These are phyloP conservation scores for Beroe forskalii DNA, from an alignment of 37 sponge, comb jelly and placozoan genomes.

Conservation along the genomic window DNA sequence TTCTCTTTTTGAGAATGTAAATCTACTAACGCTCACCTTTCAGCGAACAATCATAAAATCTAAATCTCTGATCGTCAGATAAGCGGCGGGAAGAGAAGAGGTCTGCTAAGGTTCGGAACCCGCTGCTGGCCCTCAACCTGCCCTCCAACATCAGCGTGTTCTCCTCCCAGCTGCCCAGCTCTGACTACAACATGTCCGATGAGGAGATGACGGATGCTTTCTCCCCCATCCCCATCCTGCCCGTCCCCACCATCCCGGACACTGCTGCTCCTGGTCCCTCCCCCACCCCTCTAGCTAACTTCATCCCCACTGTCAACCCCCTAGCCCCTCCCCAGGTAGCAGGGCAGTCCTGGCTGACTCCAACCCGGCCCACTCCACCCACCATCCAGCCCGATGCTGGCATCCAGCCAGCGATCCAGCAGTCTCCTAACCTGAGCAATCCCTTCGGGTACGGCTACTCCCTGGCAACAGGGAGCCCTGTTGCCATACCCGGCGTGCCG, in stretches of 20 bases:
- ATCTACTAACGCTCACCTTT: too few relatives aligned
- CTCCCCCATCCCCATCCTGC: slow-evolving; percentile 49
- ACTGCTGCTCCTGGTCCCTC: neutral
- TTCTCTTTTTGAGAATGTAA: too few relatives aligned
- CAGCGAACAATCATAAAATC: too few relatives aligned
- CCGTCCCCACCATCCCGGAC: neutral
- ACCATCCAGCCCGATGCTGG: neutral
- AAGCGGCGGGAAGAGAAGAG: neutral
- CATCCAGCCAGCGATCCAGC: neutral
- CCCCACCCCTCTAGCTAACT: slow-evolving; percentile 1
- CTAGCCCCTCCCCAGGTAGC: slow-evolving; percentile 2
- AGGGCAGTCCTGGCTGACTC: neutral
- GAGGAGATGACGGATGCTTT: slow-evolving; percentile 46
- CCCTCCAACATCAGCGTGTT: slow-evolving; percentile 22
- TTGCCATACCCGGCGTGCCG: neutral
- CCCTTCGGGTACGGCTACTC: neutral
- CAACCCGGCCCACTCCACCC: neutral
- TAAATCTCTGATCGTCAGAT: slow-evolving; percentile 43
- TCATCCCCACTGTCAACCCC: neutral
- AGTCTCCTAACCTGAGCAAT: neutral
- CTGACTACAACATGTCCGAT: neutral
- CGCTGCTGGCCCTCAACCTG: neutral
- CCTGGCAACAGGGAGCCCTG: neutral
- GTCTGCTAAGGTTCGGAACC: neutral
- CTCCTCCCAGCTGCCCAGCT: neutral